These are phyloP conservation scores for Nothoprocta perdicaria DNA, from an alignment of 2,113 vertebrate genomes.

Conservation along the genomic window DNA sequence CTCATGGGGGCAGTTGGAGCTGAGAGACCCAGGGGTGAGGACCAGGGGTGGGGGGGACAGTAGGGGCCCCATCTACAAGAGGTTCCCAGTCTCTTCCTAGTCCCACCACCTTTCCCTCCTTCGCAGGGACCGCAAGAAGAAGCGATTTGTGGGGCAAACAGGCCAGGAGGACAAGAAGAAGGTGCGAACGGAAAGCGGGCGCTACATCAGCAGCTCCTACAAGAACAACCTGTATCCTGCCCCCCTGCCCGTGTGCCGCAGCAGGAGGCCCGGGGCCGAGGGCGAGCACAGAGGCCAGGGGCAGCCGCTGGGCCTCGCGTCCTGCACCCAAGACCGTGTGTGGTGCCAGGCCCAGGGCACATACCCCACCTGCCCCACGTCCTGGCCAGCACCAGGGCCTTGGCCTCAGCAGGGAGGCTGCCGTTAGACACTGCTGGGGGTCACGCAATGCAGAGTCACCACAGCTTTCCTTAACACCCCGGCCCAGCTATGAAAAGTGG, in stretches of 20 bases:
- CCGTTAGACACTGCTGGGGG: neutral
- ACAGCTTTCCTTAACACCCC: slow-evolving; percentile 48
- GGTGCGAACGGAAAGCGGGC: slow-evolving; percentile 87
- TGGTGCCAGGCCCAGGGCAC: neutral
- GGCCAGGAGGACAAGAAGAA: slow-evolving; percentile 91
- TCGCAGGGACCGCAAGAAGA: slow-evolving; percentile 93
- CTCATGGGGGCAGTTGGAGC: neutral
- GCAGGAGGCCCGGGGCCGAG: rapidly evolving
- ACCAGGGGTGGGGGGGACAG: neutral
- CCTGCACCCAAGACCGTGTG: no score
- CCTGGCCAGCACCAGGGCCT: no score
- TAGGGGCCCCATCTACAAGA: slow-evolving; percentile 56
- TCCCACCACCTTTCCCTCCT: neutral
- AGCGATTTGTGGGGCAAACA: slow-evolving; percentile 88
- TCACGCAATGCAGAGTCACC: rapidly evolving
- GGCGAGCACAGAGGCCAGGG: rapidly evolving
- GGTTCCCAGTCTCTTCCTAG: neutral
- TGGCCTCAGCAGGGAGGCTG: neutral
- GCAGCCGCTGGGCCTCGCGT: rapidly evolving
- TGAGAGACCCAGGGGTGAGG: neutral
- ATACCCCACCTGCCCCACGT: no score
- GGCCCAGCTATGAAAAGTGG: slow-evolving; percentile 93
- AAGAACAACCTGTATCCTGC: slow-evolving; percentile 93
- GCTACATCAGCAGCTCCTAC: slow-evolving; percentile 82
- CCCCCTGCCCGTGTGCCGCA: rapidly evolving